phyloP scores from a whole-genome alignment of 2,888 invertebrate species.

The Pseudococcus viburni region DNA sequence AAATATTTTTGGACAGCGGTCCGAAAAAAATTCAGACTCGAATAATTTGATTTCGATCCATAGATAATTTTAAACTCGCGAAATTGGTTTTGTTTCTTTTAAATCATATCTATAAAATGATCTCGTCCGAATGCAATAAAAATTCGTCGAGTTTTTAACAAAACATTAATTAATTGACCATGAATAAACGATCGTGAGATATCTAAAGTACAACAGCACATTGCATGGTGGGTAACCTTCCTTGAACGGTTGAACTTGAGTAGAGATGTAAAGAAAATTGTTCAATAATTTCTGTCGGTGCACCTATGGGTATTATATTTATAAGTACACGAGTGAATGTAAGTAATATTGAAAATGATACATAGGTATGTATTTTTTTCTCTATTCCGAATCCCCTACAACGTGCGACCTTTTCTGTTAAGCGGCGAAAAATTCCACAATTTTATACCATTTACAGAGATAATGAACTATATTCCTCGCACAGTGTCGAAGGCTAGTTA shows the following conservation, averaged over 20 bases:
- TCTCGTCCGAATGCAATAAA: not conserved
- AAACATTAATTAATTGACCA: constrained; percentile 13
- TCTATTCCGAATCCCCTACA: not conserved
- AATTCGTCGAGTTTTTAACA: not conserved
- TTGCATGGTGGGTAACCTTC: constrained; percentile 17
- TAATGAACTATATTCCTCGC: constrained; percentile 44
- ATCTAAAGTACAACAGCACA: not conserved
- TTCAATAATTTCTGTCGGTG: not conserved
- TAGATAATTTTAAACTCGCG: no score
- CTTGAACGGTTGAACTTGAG: constrained; percentile 32
- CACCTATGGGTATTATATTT: not conserved
- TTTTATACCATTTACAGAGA: constrained; percentile 18
- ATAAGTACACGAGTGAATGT: not conserved
- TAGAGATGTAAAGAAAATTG: not conserved
- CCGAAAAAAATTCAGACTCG: not conserved
- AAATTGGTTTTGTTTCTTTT: no score
- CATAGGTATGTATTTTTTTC: not conserved
- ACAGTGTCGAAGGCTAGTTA: constrained; percentile 10
- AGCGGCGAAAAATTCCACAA: constrained; percentile 29
- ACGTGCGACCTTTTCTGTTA: not conserved
- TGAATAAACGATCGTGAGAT: not conserved
- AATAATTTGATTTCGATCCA: no score
- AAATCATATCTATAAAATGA: no score
- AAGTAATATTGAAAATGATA: not conserved
- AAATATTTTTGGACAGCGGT: not conserved